A percentile compares a stretch with the other conserved stretches of the same genome.
Evolutionary conservation across 2,797 vertebrate genomes (phyloP).

Genomic region (Sebastes oblongus): DNA sequence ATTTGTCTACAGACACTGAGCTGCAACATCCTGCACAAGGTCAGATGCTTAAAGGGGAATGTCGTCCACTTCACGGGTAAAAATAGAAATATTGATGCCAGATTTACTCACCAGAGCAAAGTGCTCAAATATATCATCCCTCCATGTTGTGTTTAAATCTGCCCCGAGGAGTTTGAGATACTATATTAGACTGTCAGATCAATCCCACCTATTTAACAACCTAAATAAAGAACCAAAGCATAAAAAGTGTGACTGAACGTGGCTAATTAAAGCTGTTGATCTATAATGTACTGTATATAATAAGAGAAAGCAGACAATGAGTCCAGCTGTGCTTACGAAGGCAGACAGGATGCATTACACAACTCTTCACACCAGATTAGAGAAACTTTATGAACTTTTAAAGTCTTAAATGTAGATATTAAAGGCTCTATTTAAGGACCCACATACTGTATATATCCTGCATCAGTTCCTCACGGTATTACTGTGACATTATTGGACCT

Average conservation of each 20-base stretch:
- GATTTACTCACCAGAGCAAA: not conserved
- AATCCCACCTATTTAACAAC: no score
- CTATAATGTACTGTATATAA: not conserved
- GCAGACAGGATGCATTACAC: not conserved
- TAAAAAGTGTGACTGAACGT: not conserved
- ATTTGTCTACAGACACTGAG: not conserved
- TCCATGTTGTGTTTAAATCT: not conserved
- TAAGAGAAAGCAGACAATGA: not conserved
- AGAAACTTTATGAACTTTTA: not conserved
- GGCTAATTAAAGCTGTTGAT: not conserved
- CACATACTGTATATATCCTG: not conserved
- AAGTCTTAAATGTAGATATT: not conserved
- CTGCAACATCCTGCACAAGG: not conserved
- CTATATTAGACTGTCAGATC: not conserved
- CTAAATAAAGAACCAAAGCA: not conserved
- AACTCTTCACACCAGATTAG: not conserved
- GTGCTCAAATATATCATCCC: not conserved
- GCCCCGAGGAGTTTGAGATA: not conserved
- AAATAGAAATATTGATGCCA: no score
- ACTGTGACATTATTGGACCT: not conserved
- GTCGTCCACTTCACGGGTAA: not conserved
- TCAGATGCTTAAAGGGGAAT: not conserved
- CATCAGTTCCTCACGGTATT: not conserved
- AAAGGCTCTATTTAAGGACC: not conserved
- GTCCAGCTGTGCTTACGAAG: slow-evolving; percentile 17